Evolutionary conservation across 2,888 invertebrate species (phyloP).

Genomic region (Spilosoma lubricipeda): DNA sequence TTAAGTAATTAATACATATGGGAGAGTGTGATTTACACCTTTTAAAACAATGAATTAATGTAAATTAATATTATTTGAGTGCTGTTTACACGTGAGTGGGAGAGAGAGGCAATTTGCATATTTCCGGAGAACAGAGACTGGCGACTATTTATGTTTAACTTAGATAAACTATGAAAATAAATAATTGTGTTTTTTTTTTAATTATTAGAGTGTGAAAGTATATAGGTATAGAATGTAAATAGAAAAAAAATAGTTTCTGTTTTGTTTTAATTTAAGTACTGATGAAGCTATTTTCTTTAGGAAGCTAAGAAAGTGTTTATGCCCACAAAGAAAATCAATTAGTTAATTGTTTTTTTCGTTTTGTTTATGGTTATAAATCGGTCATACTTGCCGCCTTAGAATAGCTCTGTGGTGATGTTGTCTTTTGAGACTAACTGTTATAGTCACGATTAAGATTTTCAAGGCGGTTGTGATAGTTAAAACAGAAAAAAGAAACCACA

Average conservation of each 20-base stretch:
- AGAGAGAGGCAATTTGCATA: not conserved
- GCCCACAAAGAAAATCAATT: not conserved
- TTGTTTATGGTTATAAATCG: not conserved
- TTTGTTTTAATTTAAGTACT: no score
- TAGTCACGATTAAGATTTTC: not conserved
- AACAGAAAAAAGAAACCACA: no score
- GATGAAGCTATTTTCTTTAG: no score
- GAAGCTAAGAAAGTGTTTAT: not conserved
- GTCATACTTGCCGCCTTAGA: no score
- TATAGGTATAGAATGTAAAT: not conserved
- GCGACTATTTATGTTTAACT: not conserved
- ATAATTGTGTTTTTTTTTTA: not conserved
- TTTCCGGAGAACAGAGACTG: not conserved
- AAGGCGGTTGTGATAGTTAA: no score
- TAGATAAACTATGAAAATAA: not conserved
- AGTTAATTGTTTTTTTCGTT: not conserved
- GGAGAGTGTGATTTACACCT: not conserved
- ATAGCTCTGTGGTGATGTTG: not conserved
- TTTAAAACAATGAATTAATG: not conserved
- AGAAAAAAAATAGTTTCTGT: no score
- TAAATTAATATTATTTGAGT: not conserved
- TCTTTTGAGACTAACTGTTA: not conserved
- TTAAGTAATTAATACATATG: conserved; percentile 1
- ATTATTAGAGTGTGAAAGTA: not conserved
- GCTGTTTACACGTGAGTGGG: not conserved